phyloP scores from a whole-genome alignment of 1,140 invertebrate species.

The Drosophila teissieri region DNA sequence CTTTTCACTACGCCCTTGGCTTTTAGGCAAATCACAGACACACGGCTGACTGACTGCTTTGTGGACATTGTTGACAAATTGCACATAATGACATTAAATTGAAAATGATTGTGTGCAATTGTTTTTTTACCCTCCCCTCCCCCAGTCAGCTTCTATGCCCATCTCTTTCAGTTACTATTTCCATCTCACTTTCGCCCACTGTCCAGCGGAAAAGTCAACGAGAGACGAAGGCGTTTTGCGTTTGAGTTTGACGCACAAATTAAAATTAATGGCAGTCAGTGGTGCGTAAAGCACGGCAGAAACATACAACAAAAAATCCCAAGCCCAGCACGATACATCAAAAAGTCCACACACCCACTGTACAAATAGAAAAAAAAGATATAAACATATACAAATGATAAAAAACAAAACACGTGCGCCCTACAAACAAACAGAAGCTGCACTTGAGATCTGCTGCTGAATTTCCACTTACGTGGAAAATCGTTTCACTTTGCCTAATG shows the following conservation, averaged over 20 bases:
- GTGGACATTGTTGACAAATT: conserved; percentile 84
- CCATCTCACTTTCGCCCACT: conserved; percentile 24
- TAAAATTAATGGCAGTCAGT: conserved; percentile 80
- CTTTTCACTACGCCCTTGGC: neutral
- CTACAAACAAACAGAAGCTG: conserved; percentile 80
- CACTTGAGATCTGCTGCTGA: conserved; percentile 64
- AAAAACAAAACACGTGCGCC: conserved; percentile 41
- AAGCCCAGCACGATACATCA: conserved; percentile 69
- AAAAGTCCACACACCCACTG: conserved; percentile 49
- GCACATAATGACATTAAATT: conserved; percentile 84
- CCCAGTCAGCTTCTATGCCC: neutral
- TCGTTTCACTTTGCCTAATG: conserved; percentile 83
- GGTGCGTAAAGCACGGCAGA: conserved; percentile 71
- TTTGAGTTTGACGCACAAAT: conserved; percentile 69
- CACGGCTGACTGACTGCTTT: conserved; percentile 69
- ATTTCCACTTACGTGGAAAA: conserved; percentile 64
- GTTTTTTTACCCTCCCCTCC: conserved; percentile 48
- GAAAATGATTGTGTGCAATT: conserved; percentile 84
- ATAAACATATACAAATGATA: conserved; percentile 10
- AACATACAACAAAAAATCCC: conserved; percentile 22
- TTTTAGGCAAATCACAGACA: conserved; percentile 44
- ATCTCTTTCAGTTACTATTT: conserved; percentile 18
- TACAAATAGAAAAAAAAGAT: neutral
- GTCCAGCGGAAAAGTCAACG: conserved; percentile 45
- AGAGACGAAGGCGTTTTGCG: conserved; percentile 57